Percentiles rank a stretch among this genome's conserved stretches.
Evolutionary conservation across 2,888 invertebrate species (phyloP).

Genomic region (Phanerotoma sp.): DNA sequence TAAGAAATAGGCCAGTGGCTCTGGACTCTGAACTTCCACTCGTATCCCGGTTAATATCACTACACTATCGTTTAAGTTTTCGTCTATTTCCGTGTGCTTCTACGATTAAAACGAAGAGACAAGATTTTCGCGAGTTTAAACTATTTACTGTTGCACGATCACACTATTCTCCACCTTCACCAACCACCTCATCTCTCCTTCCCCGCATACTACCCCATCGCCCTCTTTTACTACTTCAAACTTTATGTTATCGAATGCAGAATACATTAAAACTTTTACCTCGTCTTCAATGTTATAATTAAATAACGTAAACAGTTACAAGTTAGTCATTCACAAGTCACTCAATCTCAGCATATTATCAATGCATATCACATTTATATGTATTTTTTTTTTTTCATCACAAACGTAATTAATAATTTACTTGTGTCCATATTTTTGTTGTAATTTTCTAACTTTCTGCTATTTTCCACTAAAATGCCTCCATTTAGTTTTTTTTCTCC

Average conservation of each 20-base stretch:
- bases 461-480: constrained; percentile 3
- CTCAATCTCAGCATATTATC: not conserved
- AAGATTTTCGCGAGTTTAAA: constrained; percentile 27
- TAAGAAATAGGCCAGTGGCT: constrained; percentile 54
- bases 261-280: constrained; percentile 12
- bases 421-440: not conserved
- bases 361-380: not conserved
- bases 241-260: constrained; percentile 12
- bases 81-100: constrained; percentile 51
- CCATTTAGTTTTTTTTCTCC: not conserved
- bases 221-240: not conserved
- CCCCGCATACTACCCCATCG: not conserved
- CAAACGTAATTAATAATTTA: no score
- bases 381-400: no score
- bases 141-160: constrained; percentile 9
- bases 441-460: not conserved
- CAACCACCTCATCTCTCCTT: no score
- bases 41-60: constrained; percentile 31
- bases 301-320: not conserved
- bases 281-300: not conserved
- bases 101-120: constrained; percentile 25
- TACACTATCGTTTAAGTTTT: constrained; percentile 46
- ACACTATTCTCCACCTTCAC: not conserved
- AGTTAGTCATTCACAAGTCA: not conserved
- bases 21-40: constrained; percentile 31